Conservation (phyloP, 2,888 invertebrate species). For the Shargacucullia verbasci region DNA sequence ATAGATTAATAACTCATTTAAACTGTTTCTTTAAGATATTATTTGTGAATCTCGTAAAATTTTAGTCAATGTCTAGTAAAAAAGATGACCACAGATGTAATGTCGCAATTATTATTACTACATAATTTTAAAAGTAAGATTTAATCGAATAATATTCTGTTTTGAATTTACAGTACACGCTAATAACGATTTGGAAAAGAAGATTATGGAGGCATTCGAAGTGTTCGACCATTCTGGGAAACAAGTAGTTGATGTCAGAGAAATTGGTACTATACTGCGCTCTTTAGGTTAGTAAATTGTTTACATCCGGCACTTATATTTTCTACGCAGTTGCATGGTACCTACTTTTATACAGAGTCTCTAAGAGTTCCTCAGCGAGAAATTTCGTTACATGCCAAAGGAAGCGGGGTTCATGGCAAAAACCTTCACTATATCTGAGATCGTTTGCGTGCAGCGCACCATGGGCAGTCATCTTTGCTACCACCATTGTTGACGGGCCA, state of each 20-base stretch:
- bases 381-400: too few species aligned
- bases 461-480: too few species aligned
- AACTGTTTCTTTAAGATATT: conserved; percentile 27
- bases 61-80: conserved; percentile 69
- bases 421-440: too few species aligned
- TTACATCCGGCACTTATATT: neutral
- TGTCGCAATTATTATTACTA: neutral
- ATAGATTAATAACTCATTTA: conserved; percentile 10
- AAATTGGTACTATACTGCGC: conserved; percentile 96
- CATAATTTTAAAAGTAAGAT: neutral
- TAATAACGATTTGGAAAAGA: conserved; percentile 92
- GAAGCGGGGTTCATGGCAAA: too few species aligned
- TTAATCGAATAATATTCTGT: neutral
- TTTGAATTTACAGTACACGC: conserved; percentile 80
- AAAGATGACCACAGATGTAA: conserved; percentile 80
- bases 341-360: neutral
- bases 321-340: too few species aligned
- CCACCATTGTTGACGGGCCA: too few species aligned
- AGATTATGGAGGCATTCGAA: conserved; percentile 95
- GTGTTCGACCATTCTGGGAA: conserved; percentile 97
- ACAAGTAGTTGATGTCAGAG: conserved; percentile 96
- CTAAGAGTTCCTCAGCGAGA: too few species aligned
- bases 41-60: conserved; percentile 69
- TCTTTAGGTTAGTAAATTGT: conserved; percentile 90
- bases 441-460: too few species aligned